phyloP scores from a whole-genome alignment of 2,888 invertebrate species.

The Dorcus parallelipipedus region DNA sequence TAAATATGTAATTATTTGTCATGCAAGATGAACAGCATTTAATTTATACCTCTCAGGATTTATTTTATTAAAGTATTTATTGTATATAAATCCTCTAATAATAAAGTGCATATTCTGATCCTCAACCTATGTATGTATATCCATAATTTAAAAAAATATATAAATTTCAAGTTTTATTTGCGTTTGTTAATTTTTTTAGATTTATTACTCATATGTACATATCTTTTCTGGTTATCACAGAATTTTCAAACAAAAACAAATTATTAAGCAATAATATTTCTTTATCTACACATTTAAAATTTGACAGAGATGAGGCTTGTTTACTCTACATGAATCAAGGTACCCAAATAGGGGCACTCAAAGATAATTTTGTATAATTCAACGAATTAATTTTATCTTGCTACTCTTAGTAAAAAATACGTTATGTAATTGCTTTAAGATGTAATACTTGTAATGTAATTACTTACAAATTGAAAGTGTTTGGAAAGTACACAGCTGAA shows the following conservation, averaged over 20 bases:
- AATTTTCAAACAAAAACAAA: too few species aligned
- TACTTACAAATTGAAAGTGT: constrained; percentile 49
- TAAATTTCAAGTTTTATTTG: too few species aligned
- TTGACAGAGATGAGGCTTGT: neutral
- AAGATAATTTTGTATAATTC: neutral
- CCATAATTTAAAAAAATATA: neutral
- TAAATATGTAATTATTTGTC: neutral
- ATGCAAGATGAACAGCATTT: too few species aligned
- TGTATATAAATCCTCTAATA: too few species aligned
- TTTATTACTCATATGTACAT: too few species aligned
- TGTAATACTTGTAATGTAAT: neutral
- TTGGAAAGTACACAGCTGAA: constrained; percentile 58
- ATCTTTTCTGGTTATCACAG: too few species aligned
- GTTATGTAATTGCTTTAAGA: neutral
- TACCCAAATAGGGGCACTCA: too few species aligned
- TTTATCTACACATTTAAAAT: neutral
- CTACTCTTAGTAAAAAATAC: neutral
- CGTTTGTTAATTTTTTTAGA: too few species aligned
- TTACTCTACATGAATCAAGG: too few species aligned
- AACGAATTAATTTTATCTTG: neutral
- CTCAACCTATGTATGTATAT: too few species aligned
- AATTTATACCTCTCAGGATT: neutral
- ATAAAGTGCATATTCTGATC: too few species aligned
- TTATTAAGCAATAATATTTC: neutral
- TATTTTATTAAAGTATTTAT: too few species aligned